phyloP scores from a whole-genome alignment of 2,888 invertebrate species.

The Margaritifera margaritifera region DNA sequence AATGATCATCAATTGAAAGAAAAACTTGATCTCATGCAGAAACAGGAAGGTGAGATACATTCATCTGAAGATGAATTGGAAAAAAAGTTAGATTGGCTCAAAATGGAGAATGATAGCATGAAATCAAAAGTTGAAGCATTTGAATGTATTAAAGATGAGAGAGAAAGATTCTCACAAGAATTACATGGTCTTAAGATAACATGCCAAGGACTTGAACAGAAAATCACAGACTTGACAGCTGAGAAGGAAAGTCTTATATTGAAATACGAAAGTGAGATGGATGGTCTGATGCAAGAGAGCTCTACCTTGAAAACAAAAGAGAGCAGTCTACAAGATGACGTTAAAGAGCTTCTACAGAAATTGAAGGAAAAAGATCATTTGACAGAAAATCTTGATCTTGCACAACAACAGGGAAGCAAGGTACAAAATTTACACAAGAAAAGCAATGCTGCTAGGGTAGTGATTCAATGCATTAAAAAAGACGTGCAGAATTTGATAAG shows the following conservation, averaged over 20 bases:
- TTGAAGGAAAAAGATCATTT: conserved; percentile 12
- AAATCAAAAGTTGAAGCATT: conserved; percentile 36
- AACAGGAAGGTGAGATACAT: no score
- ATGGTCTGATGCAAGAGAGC: conserved; percentile 18
- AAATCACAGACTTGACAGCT: conserved; percentile 29
- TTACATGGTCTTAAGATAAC: conserved; percentile 23
- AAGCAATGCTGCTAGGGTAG: conserved; percentile 11
- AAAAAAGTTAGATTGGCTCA: conserved; percentile 28
- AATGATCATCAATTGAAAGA: conserved; percentile 18
- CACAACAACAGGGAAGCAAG: no score
- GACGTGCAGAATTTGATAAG: conserved; percentile 13
- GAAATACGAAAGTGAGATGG: conserved; percentile 22
- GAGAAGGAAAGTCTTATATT: conserved; percentile 38
- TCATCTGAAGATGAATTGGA: conserved; percentile 29
- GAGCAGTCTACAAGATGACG: conserved; percentile 23
- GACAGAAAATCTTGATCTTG: conserved; percentile 13
- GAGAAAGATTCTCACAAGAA: conserved; percentile 27
- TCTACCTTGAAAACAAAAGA: conserved; percentile 19
- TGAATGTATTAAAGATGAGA: conserved; percentile 32
- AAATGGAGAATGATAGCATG: no score
- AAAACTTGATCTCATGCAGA: not conserved
- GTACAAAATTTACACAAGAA: no score
- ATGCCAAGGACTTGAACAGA: conserved; percentile 29
- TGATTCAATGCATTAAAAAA: conserved; percentile 4
- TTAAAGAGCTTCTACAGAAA: conserved; percentile 18